Conservation (phyloP, 2,113 vertebrate species). For the Orthonyx spaldingii region DNA sequence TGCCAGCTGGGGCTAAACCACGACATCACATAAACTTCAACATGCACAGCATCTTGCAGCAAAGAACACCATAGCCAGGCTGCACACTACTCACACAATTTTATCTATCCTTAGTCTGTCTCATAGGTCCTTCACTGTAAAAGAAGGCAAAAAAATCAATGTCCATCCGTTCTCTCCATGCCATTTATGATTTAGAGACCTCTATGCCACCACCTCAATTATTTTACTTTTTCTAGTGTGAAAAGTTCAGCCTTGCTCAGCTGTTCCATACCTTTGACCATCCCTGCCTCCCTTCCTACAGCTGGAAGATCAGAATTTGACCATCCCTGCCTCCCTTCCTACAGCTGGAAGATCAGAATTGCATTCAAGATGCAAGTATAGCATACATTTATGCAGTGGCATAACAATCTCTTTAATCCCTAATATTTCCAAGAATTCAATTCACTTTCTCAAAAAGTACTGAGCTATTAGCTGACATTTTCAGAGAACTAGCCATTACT, state of each 20-base stretch:
- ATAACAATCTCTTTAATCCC: not conserved
- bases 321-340: not conserved
- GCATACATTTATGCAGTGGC: not conserved
- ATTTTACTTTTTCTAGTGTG: not conserved
- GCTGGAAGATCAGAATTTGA: not conserved
- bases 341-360: not conserved
- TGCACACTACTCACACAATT: not conserved
- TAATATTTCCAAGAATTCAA: not conserved
- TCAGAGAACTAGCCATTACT: not conserved
- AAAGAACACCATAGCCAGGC: not conserved
- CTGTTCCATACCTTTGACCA: not conserved
- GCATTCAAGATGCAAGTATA: not conserved
- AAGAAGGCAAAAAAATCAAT: not conserved
- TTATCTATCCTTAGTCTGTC: not conserved
- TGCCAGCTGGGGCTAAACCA: not conserved
- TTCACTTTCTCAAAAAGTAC: not conserved
- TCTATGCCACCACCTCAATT: not conserved
- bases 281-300: not conserved
- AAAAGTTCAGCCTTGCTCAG: not conserved
- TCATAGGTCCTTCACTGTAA: not conserved
- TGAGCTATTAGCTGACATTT: not conserved
- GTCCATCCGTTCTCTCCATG: not conserved
- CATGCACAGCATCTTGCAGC: not conserved
- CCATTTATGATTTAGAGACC: not conserved
- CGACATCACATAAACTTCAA: accelerated